phyloP scores from a whole-genome alignment of 2,113 vertebrate genomes.

The Xenopus borealis region DNA sequence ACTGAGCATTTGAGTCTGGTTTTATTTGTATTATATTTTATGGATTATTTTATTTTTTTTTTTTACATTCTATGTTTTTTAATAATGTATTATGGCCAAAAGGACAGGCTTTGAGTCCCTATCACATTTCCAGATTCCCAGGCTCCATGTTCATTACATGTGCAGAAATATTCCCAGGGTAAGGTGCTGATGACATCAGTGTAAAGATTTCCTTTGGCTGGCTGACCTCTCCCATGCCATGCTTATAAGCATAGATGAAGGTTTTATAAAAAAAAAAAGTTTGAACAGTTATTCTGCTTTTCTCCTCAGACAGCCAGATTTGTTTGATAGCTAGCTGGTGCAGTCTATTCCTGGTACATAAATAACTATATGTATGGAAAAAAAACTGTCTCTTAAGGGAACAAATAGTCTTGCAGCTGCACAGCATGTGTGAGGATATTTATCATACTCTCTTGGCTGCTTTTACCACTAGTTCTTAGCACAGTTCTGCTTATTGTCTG shows the following conservation, averaged over 20 bases:
- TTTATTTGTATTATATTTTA: conserved; percentile 1
- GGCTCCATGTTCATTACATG: conserved; percentile 47
- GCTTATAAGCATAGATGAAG: conserved; percentile 33
- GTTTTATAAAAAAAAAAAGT: conserved; percentile 34
- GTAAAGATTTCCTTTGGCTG: conserved; percentile 40
- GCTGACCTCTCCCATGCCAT: conserved; percentile 46
- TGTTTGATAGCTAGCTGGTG: neutral
- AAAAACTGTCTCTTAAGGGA: neutral
- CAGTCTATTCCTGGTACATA: conserved; percentile 2
- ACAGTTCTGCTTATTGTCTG: neutral
- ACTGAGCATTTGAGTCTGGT: neutral
- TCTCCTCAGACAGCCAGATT: conserved; percentile 14
- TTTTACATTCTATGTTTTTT: conserved; percentile 12
- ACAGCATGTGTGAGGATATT: neutral
- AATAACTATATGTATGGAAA: neutral
- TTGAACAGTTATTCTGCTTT: conserved; percentile 19
- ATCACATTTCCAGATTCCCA: conserved; percentile 47
- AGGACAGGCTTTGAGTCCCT: conserved; percentile 31
- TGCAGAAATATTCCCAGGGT: conserved; percentile 44
- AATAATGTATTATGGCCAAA: conserved; percentile 25
- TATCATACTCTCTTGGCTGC: neutral
- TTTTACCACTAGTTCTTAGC: neutral
- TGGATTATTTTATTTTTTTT: neutral
- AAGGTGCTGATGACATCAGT: conserved; percentile 43
- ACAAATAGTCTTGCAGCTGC: conserved; percentile 9